Percentiles rank a stretch among this genome's conserved stretches.
Evolutionary conservation across 2,888 invertebrate species (phyloP).

Genomic region (Ophion slaviceki): DNA sequence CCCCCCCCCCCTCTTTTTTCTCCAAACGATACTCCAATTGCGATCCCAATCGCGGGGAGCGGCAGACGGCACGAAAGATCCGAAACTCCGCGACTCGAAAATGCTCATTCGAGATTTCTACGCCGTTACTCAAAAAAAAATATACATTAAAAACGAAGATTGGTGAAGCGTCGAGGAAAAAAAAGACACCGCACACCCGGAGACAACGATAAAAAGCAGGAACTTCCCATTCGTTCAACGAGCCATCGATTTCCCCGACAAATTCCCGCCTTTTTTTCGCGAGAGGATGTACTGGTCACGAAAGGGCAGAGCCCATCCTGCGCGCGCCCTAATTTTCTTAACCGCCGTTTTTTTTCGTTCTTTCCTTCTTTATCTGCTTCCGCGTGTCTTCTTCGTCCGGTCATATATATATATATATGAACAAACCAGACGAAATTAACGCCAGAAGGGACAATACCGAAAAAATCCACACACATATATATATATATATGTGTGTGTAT

Average conservation of each 20-base stretch:
- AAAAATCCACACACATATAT: not conserved
- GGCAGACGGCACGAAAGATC: not conserved
- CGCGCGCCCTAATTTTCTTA: constrained; percentile 54
- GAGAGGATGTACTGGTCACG: constrained; percentile 50
- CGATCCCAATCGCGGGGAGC: constrained; percentile 18
- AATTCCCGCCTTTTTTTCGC: constrained; percentile 17
- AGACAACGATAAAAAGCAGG: not conserved
- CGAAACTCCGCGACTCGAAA: not conserved
- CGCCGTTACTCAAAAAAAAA: not conserved
- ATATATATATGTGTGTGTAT: too few relatives aligned
- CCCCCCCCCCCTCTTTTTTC: not conserved
- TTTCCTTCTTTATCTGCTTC: not conserved
- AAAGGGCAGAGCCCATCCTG: constrained; percentile 10
- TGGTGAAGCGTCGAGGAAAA: not conserved
- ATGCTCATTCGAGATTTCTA: not conserved
- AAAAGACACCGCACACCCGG: not conserved
- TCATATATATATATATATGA: not conserved
- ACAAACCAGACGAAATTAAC: constrained; percentile 29
- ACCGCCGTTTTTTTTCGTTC: constrained; percentile 20
- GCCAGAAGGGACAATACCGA: constrained; percentile 27
- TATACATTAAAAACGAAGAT: not conserved
- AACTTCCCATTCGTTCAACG: not conserved
- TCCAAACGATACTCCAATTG: not conserved
- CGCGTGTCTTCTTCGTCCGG: constrained; percentile 40
- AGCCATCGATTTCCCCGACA: constrained; percentile 18